Evolutionary conservation across 2,113 vertebrate species (phyloP).

Genomic region (Leuciscus idus): DNA sequence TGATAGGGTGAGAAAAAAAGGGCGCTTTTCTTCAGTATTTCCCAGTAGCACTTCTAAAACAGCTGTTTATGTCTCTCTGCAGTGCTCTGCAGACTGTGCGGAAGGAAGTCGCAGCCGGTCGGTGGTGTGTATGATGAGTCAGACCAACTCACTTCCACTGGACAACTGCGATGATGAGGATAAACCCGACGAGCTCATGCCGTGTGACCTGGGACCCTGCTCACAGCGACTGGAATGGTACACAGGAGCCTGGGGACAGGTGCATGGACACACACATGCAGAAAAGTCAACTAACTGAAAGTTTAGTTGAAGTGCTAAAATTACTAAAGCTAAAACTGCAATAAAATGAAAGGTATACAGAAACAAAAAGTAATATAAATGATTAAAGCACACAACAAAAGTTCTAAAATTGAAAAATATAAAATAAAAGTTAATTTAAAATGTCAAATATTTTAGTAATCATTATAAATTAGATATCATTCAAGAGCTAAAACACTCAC

Average conservation of each 20-base stretch:
- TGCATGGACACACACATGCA: conserved; percentile 55
- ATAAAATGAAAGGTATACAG: too few species aligned
- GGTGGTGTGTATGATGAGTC: conserved; percentile 86
- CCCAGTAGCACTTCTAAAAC: neutral
- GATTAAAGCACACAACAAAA: too few species aligned
- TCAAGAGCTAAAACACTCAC: too few species aligned
- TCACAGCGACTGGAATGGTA: conserved; percentile 86
- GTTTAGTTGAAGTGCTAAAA: too few species aligned
- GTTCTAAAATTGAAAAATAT: too few species aligned
- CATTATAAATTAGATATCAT: too few species aligned
- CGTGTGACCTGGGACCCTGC: conserved; percentile 84
- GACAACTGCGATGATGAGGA: conserved; percentile 85
- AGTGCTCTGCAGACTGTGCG: conserved; percentile 90
- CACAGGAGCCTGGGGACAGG: conserved; percentile 89
- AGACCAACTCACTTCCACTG: conserved; percentile 85
- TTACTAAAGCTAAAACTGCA: too few species aligned
- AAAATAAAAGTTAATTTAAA: too few species aligned
- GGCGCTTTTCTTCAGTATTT: neutral
- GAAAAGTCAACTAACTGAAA: neutral
- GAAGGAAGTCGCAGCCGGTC: conserved; percentile 81
- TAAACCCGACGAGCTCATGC: conserved; percentile 74
- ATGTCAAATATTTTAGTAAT: too few species aligned
- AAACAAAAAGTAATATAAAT: too few species aligned
- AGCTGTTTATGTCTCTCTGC: conserved; percentile 24
- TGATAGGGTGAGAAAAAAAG: conserved; percentile 74